Conservation (phyloP, 2,113 vertebrate species). For the Thamnaconus septentrionalis region DNA sequence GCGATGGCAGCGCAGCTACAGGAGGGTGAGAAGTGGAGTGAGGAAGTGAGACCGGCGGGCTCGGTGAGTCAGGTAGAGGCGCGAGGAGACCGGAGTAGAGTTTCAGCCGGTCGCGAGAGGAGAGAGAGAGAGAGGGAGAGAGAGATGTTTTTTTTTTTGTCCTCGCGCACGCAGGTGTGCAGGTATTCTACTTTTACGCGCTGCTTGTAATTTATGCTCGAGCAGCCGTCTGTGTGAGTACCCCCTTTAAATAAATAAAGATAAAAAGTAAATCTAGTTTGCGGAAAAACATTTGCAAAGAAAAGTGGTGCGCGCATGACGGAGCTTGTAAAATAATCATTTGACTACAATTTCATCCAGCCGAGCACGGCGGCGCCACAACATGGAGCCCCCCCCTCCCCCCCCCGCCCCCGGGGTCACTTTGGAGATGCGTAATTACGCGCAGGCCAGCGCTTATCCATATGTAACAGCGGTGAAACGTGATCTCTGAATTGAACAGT, state of each 20-base stretch:
- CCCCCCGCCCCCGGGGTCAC: neutral
- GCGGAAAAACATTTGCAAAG: too few relatives aligned
- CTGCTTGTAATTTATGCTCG: constrained; percentile 5
- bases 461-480: neutral
- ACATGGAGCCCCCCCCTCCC: neutral
- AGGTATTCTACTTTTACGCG: constrained; percentile 36
- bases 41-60: neutral
- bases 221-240: too few relatives aligned
- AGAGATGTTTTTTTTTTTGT: constrained; percentile 13
- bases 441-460: neutral
- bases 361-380: neutral
- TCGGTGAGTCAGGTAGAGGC: constrained; percentile 28
- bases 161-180: constrained; percentile 62
- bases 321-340: constrained; percentile 11
- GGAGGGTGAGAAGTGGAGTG: too few relatives aligned
- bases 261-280: too few relatives aligned
- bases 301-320: neutral
- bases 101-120: too few relatives aligned
- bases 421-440: constrained; percentile 14
- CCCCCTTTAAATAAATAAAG: too few relatives aligned
- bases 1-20: too few relatives aligned
- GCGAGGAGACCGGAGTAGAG: too few relatives aligned
- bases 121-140: constrained; percentile 27
- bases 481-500: neutral
- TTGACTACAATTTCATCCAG: constrained; percentile 4